A percentile compares a stretch with the other conserved stretches of the same genome.
Conservation (phyloP, 2,113 vertebrate species). For the Heterochromis multidens region DNA sequence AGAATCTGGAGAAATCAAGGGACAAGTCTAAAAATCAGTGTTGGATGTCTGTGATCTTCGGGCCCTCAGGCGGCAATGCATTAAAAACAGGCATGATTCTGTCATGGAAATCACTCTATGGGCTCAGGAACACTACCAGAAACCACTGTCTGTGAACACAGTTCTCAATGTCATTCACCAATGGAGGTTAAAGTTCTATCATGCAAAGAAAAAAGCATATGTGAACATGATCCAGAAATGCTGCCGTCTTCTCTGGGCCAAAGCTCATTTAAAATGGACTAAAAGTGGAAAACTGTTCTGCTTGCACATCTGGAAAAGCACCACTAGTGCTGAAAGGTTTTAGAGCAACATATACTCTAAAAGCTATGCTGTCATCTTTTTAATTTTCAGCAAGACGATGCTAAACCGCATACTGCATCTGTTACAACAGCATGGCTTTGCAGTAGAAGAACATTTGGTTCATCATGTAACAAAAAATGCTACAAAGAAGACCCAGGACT, state of each 20-base stretch:
- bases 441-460: no score
- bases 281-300: background rate
- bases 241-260: background rate
- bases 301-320: background rate
- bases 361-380: background rate
- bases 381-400: background rate
- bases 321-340: background rate
- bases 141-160: background rate
- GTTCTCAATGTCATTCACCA: background rate
- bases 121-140: background rate
- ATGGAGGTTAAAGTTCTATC: background rate
- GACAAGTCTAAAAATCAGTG: rapidly evolving
- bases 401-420: rapidly evolving
- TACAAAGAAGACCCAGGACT: no score
- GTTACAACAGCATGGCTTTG: background rate
- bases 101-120: background rate
- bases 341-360: background rate
- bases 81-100: background rate
- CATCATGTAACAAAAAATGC: no score
- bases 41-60: background rate
- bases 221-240: background rate
- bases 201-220: rapidly evolving
- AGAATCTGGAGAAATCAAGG: background rate
- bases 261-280: background rate
- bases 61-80: background rate